phyloP scores from a whole-genome alignment of 64 coral and sea anemone genomes.

The Platygyra sinensis region DNA sequence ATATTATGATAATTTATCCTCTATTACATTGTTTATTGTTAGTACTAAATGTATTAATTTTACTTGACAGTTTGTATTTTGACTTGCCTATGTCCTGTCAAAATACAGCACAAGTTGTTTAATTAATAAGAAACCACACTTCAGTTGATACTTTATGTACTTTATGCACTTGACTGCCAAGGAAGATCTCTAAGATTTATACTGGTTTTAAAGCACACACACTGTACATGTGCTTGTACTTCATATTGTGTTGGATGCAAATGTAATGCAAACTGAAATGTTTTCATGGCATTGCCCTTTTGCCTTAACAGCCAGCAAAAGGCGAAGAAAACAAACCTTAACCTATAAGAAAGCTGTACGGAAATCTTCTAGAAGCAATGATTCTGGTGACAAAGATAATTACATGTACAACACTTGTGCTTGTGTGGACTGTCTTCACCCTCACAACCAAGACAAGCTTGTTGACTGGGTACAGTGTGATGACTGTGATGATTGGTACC shows the following conservation, averaged over 20 bases:
- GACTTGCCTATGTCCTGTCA: too few species aligned
- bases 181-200: too few species aligned
- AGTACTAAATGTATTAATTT: too few species aligned
- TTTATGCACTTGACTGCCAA: too few species aligned
- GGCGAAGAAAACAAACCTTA: constrained; percentile 5
- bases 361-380: neutral
- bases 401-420: constrained; percentile 32
- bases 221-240: too few species aligned
- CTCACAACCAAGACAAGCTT: constrained; percentile 66
- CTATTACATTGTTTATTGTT: too few species aligned
- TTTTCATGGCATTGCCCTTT: neutral
- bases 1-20: too few species aligned
- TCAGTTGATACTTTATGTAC: too few species aligned
- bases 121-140: too few species aligned
- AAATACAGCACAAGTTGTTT: too few species aligned
- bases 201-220: too few species aligned
- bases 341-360: neutral
- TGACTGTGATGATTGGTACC: constrained; percentile 92
- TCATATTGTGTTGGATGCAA: neutral
- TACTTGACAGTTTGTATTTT: too few species aligned
- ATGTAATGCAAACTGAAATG: neutral
- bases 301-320: constrained; percentile 15
- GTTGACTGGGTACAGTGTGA: constrained; percentile 96
- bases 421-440: constrained; percentile 69
- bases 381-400: neutral